Base-by-base conservation (phyloP, 2,113 vertebrate species). In the Gila orcuttii region DNA sequence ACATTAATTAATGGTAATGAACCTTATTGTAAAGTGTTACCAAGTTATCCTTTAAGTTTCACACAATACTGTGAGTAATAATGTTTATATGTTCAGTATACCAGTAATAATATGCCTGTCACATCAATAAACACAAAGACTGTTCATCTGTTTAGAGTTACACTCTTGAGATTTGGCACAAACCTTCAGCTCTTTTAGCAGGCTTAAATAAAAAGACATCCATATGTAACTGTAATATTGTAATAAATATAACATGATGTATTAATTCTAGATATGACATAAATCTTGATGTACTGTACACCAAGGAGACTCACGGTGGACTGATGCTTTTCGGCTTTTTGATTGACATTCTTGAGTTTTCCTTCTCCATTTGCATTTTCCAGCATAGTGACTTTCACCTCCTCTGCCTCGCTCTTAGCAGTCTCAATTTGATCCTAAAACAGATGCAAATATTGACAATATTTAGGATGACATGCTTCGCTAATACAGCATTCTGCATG, bases 311-410 rank as follows among this genome's bases (percentile, higher is more conserved):
- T 83, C 47, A 91, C 90, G 59, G 84, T 71, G 15, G 47, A 8
- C 28, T 55, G 23, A n/a, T 89, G 85, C 19, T 76, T 13, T 13
- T 85, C 60, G 45, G 88, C 69, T 36, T 89, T 80, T 23, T 78
- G 4, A 10, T 83, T 82, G 39, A 90, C 83, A 25, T 90, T 87
- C 31, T 73, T 55, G 36, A 77, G 83, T 59, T 90, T 79, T 31
- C 88, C 83, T 33, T 11, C 71, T 82, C 85, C 88, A 36, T 87
- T 45, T 28, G 80, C 11, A 66, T 88, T 91, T 1, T 90, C 84
- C n/a, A 88, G 23, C 88, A 91, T 90, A 71, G 89, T 80, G 45
- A 76, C 87, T 42, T 86, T 90, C 75, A 90, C 90, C 73, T 89
- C 89, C 4, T 90, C 88, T 15, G 50, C 86, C 9, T 87, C 86